Conservation (phyloP, 2,797 vertebrate genomes). For the Microcaecilia unicolor region DNA sequence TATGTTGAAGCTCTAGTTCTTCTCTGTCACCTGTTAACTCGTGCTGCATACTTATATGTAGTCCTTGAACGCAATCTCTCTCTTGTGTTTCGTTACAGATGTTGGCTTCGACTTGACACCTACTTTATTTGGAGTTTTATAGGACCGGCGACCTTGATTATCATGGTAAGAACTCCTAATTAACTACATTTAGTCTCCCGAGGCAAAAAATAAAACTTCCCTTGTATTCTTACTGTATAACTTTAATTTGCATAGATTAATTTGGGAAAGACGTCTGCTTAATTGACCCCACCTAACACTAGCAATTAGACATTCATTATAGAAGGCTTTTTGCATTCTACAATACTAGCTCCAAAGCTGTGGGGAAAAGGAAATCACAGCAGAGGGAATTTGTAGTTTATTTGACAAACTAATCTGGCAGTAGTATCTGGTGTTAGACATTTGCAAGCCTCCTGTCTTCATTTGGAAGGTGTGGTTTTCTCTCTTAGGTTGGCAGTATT, state of each 20-base stretch:
- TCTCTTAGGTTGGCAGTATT: too few relatives aligned
- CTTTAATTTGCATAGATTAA: conserved; percentile 49
- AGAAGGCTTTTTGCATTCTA: too few relatives aligned
- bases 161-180: conserved; percentile 90
- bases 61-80: conserved; percentile 52
- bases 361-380: too few relatives aligned
- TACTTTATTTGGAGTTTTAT: conserved; percentile 99
- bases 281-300: conserved; percentile 31
- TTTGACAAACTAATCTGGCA: too few relatives aligned
- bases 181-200: conserved; percentile 68
- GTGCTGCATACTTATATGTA: conserved; percentile 58
- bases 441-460: too few relatives aligned
- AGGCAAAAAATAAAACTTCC: conserved; percentile 65
- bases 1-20: conserved; percentile 55
- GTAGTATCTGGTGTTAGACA: too few relatives aligned
- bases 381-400: too few relatives aligned
- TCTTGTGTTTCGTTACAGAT: conserved; percentile 73
- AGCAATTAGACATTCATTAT: conserved; percentile 38
- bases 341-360: too few relatives aligned
- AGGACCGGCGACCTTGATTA: conserved; percentile 97
- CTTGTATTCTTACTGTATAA: conserved; percentile 30
- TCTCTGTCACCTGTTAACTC: conserved; percentile 60
- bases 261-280: conserved; percentile 33
- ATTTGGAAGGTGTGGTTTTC: too few relatives aligned
- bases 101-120: conserved; percentile 96